Base-by-base conservation (phyloP, 2,113 vertebrate genomes). In the Callipepla californica region DNA sequence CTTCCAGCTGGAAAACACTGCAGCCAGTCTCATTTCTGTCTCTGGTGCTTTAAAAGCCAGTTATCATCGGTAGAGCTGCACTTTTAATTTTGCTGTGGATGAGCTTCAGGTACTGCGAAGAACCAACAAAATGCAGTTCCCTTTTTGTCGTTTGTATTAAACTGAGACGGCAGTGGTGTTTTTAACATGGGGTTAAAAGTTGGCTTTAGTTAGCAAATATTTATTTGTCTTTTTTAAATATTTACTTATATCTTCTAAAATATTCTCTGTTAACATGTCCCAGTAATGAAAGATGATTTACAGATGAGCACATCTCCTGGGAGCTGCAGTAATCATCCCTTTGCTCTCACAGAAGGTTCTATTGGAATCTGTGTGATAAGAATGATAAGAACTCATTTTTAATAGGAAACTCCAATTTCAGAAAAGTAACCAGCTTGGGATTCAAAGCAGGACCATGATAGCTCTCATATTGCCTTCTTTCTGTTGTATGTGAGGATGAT, bases 401-500 rank as follows among this genome's bases (percentile, higher is more conserved):
- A 51, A 48, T n/a, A 50, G 42, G 69, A 70, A 90, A 75, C 87
- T 66, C 47, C 9, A 77, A 4, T 92, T 85, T 88, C 82, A 83
- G 40, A 57, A 36, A 66, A 72, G 8, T 30, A 63, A 25, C 67
- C 62, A 30, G 57, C 65, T 75, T 84, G 73, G 16, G 57, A 72
- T 90, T 93, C 93, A 84, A 75, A 89, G 44, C 48, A 89, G 69
- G 40, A n/a, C 77, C 6, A 28, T 61, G 80, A 84, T 57, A 92
- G 63, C 74, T 86, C 86, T 89, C 36, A 5, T 66, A 26, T 21
- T 85, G 81, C 87, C 15, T 53, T 28, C 84, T 84, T 85, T 85
- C 63, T 93, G 47, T 79, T 92, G 81, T 82, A 89, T 87, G 53
- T 48, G 68, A 87, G 57, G 57, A 78, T 95, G 94, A 96, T 93